phyloP scores from a whole-genome alignment of 2,797 vertebrate species.

The Sebastes dallii region DNA sequence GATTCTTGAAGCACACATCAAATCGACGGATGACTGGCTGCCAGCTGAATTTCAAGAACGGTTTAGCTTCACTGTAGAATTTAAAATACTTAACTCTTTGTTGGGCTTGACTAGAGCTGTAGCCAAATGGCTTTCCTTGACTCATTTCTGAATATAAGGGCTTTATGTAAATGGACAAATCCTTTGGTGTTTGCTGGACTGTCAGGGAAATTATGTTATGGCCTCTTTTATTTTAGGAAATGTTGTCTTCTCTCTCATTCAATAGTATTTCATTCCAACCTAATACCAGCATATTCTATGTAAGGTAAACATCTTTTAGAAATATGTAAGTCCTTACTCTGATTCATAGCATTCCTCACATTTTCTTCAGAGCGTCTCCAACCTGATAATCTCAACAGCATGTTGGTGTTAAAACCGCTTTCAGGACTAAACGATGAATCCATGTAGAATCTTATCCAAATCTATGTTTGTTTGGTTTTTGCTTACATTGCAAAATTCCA shows the following conservation, averaged over 20 bases:
- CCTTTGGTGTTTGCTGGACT: constrained; percentile 32
- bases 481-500: not conserved
- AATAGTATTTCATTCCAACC: constrained; percentile 18
- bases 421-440: constrained; percentile 9
- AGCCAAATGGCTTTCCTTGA: constrained; percentile 46
- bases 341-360: constrained; percentile 21
- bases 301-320: constrained; percentile 30
- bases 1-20: constrained; percentile 74
- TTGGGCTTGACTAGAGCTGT: constrained; percentile 35
- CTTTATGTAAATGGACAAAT: constrained; percentile 47
- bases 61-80: constrained; percentile 66
- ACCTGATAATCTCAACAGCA: constrained; percentile 27
- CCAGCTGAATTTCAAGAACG: constrained; percentile 81
- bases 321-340: constrained; percentile 21
- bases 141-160: constrained; percentile 23
- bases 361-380: constrained; percentile 32
- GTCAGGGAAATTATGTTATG: constrained; percentile 35
- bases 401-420: constrained; percentile 7
- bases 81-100: constrained; percentile 69
- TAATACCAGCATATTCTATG: not conserved
- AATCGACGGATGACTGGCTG: constrained; percentile 71
- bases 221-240: constrained; percentile 20
- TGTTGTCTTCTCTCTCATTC: constrained; percentile 23
- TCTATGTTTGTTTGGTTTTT: constrained; percentile 7
- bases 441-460: not conserved